These are phyloP conservation scores for Adela reaumurella DNA, from an alignment of 2,888 invertebrate species.

Conservation along the genomic window DNA sequence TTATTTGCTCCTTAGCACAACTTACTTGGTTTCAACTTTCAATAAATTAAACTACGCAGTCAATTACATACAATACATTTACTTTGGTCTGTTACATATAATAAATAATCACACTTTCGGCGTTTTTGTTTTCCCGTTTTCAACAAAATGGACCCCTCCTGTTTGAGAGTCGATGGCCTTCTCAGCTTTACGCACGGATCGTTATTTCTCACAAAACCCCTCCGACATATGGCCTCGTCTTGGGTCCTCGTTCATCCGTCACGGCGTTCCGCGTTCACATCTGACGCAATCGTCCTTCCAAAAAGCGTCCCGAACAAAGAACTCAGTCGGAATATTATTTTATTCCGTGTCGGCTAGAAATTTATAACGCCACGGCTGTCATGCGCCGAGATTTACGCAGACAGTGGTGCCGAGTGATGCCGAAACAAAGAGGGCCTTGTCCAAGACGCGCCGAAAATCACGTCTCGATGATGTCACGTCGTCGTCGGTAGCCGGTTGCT, in stretches of 20 bases:
- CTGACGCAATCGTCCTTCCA: constrained; percentile 16
- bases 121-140: too few relatives aligned
- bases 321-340: constrained; percentile 30
- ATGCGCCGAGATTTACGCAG: constrained; percentile 40
- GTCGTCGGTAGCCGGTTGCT: not conserved
- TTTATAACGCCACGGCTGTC: constrained; percentile 38
- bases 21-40: too few relatives aligned
- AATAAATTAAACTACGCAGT: too few relatives aligned
- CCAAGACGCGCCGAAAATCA: constrained; percentile 33
- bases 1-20: too few relatives aligned
- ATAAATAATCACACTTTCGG: too few relatives aligned
- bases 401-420: constrained; percentile 27
- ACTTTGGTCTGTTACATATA: too few relatives aligned
- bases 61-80: too few relatives aligned
- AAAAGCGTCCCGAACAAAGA: constrained; percentile 21
- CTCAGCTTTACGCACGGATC: too few relatives aligned
- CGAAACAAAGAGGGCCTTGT: constrained; percentile 44
- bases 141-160: too few relatives aligned
- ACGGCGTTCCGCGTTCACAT: constrained; percentile 4
- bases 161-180: too few relatives aligned
- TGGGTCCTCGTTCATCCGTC: not conserved
- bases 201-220: too few relatives aligned
- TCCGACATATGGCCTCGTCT: not conserved
- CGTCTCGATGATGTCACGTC: constrained; percentile 39
- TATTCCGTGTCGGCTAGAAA: constrained; percentile 25